Evolutionary conservation across 1,140 invertebrate species (phyloP).

Genomic region (Hydropsyche tenuis): DNA sequence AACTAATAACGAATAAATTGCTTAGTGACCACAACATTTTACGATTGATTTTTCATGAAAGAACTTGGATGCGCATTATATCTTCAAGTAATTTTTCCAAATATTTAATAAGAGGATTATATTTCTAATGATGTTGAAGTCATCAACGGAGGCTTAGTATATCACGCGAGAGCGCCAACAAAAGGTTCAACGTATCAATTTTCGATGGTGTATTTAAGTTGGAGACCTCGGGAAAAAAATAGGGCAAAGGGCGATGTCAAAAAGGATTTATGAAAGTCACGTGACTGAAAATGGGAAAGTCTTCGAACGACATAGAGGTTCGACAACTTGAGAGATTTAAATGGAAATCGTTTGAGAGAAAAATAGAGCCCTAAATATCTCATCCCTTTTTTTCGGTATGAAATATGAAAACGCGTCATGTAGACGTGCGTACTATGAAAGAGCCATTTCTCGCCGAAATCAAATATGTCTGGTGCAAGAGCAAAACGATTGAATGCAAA

Average conservation of each 20-base stretch:
- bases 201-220: slow-evolving; percentile 27
- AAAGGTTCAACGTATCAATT: slow-evolving; percentile 36
- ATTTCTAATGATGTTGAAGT: neutral
- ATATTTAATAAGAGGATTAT: too few relatives aligned
- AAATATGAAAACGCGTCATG: too few relatives aligned
- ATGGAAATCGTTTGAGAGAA: slow-evolving; percentile 30
- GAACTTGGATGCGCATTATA: too few relatives aligned
- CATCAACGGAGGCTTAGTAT: neutral
- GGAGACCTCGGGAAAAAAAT: slow-evolving; percentile 16
- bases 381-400: neutral
- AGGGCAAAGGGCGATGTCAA: slow-evolving; percentile 29
- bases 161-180: neutral
- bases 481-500: neutral
- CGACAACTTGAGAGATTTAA: slow-evolving; percentile 29
- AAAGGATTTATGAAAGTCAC: slow-evolving; percentile 40
- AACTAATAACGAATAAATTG: too few relatives aligned
- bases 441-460: too few relatives aligned
- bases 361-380: slow-evolving; percentile 1
- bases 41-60: too few relatives aligned
- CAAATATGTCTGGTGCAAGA: neutral
- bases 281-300: slow-evolving; percentile 29
- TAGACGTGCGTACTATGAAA: too few relatives aligned
- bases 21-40: too few relatives aligned
- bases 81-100: too few relatives aligned
- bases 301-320: slow-evolving; percentile 12